phyloP scores from a whole-genome alignment of 2,888 invertebrate genomes.

The Lasius fuliginosus region DNA sequence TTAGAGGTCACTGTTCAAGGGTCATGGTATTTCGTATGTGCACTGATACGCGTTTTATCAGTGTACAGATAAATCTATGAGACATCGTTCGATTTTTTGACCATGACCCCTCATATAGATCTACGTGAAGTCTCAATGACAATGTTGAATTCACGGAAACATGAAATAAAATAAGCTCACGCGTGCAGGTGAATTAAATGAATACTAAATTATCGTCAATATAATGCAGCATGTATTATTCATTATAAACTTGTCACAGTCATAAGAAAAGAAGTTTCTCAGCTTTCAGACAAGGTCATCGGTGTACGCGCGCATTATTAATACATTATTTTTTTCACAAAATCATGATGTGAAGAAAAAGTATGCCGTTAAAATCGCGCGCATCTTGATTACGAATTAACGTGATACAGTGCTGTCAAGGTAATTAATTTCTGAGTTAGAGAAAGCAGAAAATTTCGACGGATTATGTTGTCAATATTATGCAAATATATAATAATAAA shows the following conservation, averaged over 20 bases:
- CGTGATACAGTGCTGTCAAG: background rate
- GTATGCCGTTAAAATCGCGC: background rate
- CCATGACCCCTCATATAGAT: background rate
- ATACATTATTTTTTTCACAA: background rate
- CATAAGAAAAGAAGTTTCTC: background rate
- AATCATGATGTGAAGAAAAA: background rate
- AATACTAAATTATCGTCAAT: background rate
- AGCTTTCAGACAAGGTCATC: background rate
- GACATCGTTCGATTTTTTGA: conserved; percentile 6
- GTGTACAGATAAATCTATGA: background rate
- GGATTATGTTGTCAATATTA: background rate
- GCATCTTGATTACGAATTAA: background rate
- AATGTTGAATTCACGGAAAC: background rate
- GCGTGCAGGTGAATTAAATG: background rate
- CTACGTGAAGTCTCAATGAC: background rate
- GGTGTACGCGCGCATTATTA: background rate
- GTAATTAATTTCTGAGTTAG: background rate
- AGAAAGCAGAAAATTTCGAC: background rate
- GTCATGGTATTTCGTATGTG: conserved; percentile 43
- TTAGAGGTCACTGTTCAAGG: conserved; percentile 34
- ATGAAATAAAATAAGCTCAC: background rate
- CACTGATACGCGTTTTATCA: conserved; percentile 15
- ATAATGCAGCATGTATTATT: background rate
- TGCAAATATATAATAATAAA: background rate
- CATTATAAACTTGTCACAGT: background rate